Base-by-base conservation (phyloP, 2,888 invertebrate genomes). In the Plusia festucae region DNA sequence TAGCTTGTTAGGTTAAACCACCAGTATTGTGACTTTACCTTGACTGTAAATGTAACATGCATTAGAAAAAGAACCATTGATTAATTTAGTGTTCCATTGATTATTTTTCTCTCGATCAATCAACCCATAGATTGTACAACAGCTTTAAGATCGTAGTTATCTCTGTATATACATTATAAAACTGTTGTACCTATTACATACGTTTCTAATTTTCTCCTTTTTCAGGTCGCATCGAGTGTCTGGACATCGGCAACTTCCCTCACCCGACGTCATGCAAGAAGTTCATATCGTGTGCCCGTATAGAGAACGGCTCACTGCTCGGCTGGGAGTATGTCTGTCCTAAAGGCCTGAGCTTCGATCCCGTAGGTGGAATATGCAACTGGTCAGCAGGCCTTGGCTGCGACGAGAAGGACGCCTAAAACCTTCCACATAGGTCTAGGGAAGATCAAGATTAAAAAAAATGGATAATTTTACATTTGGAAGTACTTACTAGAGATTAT, bases 301-400 rank as follows among this genome's bases (percentile, higher is more conserved):
- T 97, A 95, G 98, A 98, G 77, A 97, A 96, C 83, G 97, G 97
- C 15, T 96, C 96, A 16, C 96, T 98, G 1, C 92, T 97, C 0
- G 98, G 98, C 9, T 98, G 98, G 97, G 98, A 98, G 83, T 98
- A 98, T 92, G 97, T 98, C 15, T 98, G 98, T 86, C 98, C 98
- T 0, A 97, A 97, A 81, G 97, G 97, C 34, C 95, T 98, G 4
- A 97, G 98, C 82, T 98, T 98, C 88, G 98, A 98, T 89, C 98
- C 98, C 0, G 97, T 98, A 1, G 98, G 98, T 5, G 98, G 98
- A 22, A 98, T 98, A 79, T 98, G 98, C 89, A 98, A 98, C 91
- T 98, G 98, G 98, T 97, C 97, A 0, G 97, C 97, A 0, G 98
- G 97, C 1, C 93, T 97, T 16, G 97, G 97, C 0, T 98, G 98